Evolutionary conservation across 1,140 invertebrate species (phyloP).

Genomic region (Chironomus striatipennis): DNA sequence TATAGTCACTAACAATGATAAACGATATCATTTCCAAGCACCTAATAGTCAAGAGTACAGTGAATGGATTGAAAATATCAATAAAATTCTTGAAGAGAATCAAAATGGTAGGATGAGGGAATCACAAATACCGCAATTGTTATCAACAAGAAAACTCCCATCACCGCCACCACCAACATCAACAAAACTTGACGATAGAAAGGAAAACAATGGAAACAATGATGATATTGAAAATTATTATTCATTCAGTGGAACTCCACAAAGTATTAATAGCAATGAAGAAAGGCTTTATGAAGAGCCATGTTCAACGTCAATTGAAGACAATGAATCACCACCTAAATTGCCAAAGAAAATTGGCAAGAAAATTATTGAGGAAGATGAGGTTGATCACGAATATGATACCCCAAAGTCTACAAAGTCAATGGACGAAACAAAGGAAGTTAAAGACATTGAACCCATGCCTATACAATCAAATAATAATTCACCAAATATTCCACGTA

Average conservation of each 20-base stretch:
- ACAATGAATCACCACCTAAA: neutral
- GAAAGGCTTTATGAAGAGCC: slow-evolving; percentile 9
- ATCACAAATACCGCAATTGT: neutral
- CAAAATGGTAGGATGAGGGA: neutral
- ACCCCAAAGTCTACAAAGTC: neutral
- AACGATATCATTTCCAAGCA: slow-evolving; percentile 1
- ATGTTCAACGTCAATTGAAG: neutral
- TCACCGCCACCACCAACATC: neutral
- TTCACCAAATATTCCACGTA: neutral
- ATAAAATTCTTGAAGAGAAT: neutral
- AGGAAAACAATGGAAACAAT: neutral
- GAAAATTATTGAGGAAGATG: neutral
- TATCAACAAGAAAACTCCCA: neutral
- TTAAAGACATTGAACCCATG: neutral
- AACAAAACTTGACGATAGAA: neutral
- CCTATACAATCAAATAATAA: neutral
- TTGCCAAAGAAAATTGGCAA: neutral
- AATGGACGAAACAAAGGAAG: neutral
- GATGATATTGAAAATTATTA: neutral
- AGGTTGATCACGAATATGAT: neutral
- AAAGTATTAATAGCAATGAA: neutral
- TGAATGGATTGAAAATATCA: neutral
- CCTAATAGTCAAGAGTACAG: slow-evolving; percentile 13
- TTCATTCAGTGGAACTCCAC: neutral
- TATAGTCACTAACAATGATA: slow-evolving; percentile 3